These are phyloP conservation scores for Apocrypta bakeri DNA, from an alignment of 1,140 invertebrate species.

Conservation along the genomic window DNA sequence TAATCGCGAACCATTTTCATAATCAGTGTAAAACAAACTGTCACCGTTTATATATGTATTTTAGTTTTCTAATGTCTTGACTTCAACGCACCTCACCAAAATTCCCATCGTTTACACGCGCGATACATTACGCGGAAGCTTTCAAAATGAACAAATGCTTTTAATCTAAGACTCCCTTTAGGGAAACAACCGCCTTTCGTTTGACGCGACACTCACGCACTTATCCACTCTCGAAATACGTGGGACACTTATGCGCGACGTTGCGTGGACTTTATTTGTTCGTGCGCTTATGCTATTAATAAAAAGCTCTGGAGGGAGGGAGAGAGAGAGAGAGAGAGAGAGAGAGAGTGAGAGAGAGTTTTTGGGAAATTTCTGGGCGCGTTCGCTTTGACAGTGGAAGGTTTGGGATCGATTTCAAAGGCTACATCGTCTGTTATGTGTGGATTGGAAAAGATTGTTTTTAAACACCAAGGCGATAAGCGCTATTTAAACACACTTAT, in stretches of 20 bases:
- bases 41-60: no score
- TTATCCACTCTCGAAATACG: not conserved
- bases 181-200: not conserved
- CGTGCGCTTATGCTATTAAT: slow-evolving; percentile 2
- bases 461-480: no score
- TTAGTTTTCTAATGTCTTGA: no score
- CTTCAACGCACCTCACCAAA: no score
- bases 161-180: not conserved
- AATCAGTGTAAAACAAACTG: no score
- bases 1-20: no score
- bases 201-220: not conserved
- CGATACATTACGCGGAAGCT: no score
- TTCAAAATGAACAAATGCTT: not conserved
- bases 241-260: not conserved
- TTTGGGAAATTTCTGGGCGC: not conserved
- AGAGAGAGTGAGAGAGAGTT: not conserved
- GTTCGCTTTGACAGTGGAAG: not conserved
- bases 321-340: no score
- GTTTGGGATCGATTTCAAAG: not conserved
- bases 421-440: not conserved
- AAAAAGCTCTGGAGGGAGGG: not conserved
- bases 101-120: no score
- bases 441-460: not conserved
- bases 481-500: no score
- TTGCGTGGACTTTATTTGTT: not conserved